phyloP scores from a whole-genome alignment of 2,113 vertebrate genomes.

The Hypocryptadius cinnamomeus region DNA sequence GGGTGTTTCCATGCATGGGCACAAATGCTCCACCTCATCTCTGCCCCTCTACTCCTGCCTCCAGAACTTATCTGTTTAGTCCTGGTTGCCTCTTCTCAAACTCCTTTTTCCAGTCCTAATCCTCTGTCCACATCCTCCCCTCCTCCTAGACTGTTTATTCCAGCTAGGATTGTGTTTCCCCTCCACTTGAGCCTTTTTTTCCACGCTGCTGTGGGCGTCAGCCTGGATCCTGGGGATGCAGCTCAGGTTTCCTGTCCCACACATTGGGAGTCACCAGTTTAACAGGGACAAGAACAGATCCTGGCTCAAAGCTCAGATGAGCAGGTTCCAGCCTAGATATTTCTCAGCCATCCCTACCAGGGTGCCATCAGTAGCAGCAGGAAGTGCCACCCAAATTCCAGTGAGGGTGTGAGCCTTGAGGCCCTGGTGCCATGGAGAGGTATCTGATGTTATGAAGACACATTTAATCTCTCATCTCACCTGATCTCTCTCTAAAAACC shows the following conservation, averaged over 20 bases:
- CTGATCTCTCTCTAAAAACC: not conserved
- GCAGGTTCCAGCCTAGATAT: not conserved
- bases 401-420: not conserved
- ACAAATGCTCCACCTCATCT: not conserved
- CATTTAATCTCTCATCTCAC: not conserved
- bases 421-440: not conserved
- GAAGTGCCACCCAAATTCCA: not conserved
- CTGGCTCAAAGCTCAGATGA: not conserved
- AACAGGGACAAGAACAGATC: not conserved
- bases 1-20: not conserved
- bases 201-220: accelerated
- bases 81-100: not conserved
- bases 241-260: not conserved
- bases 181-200: not conserved
- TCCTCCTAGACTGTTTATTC: not conserved
- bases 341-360: not conserved
- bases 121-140: not conserved
- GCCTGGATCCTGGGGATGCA: not conserved
- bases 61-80: not conserved
- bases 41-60: not conserved
- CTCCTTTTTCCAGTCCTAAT: not conserved
- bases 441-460: not conserved
- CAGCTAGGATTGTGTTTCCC: not conserved
- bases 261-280: not conserved
- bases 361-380: accelerated